Conservation (phyloP, 1,140 invertebrate genomes). For the Matsumurasca onukii region DNA sequence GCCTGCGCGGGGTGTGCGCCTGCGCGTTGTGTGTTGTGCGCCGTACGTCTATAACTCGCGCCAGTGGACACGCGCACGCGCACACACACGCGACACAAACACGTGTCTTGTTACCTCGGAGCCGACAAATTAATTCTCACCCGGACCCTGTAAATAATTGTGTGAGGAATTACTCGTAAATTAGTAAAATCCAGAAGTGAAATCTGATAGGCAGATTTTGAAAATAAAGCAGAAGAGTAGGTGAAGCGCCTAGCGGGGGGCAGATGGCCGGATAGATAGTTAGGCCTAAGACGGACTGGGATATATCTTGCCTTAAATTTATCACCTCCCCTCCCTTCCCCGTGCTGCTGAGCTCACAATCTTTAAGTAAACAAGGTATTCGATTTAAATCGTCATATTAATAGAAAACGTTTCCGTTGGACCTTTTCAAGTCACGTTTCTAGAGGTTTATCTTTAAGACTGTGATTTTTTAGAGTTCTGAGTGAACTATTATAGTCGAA, state of each 20-base stretch:
- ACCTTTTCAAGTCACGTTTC: background rate
- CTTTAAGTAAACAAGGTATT: constrained; percentile 19
- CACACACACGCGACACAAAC: background rate
- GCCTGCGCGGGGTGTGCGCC: too few relatives aligned
- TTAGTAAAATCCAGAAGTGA: constrained; percentile 26
- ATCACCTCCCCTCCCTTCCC: background rate
- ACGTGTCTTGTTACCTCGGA: background rate
- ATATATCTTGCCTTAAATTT: constrained; percentile 26
- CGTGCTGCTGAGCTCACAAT: background rate
- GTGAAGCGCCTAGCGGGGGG: constrained; percentile 10
- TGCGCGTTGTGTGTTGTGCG: too few relatives aligned
- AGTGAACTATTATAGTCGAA: too few relatives aligned
- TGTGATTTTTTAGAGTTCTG: too few relatives aligned
- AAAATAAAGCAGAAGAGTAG: constrained; percentile 27
- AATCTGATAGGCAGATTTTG: constrained; percentile 25
- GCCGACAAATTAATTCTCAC: constrained; percentile 18
- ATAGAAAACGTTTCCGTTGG: background rate
- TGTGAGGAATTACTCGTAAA: constrained; percentile 19
- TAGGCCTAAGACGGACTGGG: constrained; percentile 19
- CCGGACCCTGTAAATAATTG: constrained; percentile 7
- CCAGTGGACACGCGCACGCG: too few relatives aligned
- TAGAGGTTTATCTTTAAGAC: too few relatives aligned
- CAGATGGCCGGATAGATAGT: constrained; percentile 19
- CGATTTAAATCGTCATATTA: constrained; percentile 1
- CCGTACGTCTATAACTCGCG: too few relatives aligned